Conservation (phyloP, 1,140 invertebrate genomes). For the Melitaea cinxia region DNA sequence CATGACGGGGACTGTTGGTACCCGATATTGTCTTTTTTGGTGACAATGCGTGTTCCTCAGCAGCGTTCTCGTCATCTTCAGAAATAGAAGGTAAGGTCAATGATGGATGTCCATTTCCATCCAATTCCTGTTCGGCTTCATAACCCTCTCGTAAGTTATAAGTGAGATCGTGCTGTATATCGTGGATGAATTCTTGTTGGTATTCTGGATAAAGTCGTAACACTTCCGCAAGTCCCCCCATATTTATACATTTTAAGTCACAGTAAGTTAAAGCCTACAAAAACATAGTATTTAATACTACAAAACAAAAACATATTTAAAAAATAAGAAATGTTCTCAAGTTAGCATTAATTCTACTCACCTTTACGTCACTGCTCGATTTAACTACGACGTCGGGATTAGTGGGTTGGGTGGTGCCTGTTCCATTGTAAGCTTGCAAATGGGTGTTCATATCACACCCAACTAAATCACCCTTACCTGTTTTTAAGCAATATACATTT, state of each 20-base stretch:
- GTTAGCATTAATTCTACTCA: constrained; percentile 36
- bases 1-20: constrained; percentile 85
- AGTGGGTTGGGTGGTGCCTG: constrained; percentile 82
- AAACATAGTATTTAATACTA: neutral
- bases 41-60: constrained; percentile 86
- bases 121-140: constrained; percentile 92
- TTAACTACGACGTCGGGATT: constrained; percentile 91
- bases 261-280: constrained; percentile 94
- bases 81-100: constrained; percentile 94
- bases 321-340: neutral
- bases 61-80: constrained; percentile 95
- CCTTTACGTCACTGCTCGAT: constrained; percentile 96
- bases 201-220: constrained; percentile 96
- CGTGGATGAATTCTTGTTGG: constrained; percentile 94
- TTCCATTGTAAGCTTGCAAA: constrained; percentile 82
- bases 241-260: constrained; percentile 96
- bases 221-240: constrained; percentile 94
- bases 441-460: constrained; percentile 95
- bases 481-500: too few relatives aligned
- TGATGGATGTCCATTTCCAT: constrained; percentile 90
- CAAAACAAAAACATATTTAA: neutral
- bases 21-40: constrained; percentile 83
- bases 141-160: constrained; percentile 97
- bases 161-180: constrained; percentile 97
- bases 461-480: constrained; percentile 98